phyloP scores from a whole-genome alignment of 2,113 vertebrate genomes.

The Neotragus moschatus region DNA sequence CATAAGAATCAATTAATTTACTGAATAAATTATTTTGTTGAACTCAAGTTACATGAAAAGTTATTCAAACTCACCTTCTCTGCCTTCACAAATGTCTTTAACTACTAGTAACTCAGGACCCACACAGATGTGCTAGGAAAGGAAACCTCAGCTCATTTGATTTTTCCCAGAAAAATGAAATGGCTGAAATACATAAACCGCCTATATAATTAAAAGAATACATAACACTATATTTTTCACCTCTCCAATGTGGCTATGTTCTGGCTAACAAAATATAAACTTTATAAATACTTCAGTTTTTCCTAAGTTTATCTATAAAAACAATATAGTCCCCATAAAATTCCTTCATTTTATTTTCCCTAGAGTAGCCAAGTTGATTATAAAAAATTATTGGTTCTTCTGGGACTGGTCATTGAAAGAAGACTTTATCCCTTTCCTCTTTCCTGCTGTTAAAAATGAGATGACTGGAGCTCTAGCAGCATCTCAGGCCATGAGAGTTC shows the following conservation, averaged over 20 bases:
- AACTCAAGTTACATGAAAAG: conserved; percentile 24
- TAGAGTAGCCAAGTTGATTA: neutral
- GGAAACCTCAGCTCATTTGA: neutral
- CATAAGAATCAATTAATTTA: neutral
- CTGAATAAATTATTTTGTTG: neutral
- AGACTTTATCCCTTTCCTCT: neutral
- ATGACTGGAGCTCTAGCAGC: neutral
- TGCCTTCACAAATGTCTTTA: neutral
- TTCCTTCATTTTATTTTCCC: neutral
- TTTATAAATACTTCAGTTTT: neutral
- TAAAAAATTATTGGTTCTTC: conserved; percentile 14
- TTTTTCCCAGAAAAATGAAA: neutral
- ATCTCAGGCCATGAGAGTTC: neutral
- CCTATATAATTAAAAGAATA: neutral
- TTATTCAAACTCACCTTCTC: neutral
- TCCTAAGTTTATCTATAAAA: neutral
- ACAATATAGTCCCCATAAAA: neutral
- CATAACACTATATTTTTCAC: neutral
- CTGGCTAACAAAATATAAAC: neutral
- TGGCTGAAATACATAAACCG: neutral
- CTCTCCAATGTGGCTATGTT: neutral
- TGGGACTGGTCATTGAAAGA: neutral
- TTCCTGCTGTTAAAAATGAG: neutral
- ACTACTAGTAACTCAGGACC: neutral
- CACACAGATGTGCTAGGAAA: neutral